These are phyloP conservation scores for Champsocephalus gunnari DNA, from an alignment of 2,797 vertebrate genomes.

Conservation along the genomic window DNA sequence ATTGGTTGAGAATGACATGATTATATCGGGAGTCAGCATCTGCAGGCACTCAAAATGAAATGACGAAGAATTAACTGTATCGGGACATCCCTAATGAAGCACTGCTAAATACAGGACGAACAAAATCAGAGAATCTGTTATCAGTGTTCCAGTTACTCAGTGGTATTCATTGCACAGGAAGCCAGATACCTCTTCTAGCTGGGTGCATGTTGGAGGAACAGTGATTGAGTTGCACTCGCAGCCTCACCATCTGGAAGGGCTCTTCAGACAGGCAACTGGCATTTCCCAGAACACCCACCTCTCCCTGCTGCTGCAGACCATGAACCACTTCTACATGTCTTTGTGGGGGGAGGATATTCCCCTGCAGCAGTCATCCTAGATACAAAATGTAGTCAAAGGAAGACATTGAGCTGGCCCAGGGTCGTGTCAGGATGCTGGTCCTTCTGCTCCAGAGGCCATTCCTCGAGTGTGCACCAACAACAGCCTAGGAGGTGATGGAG, in stretches of 20 bases:
- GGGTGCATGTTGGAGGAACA: constrained; percentile 46
- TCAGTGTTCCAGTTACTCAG: constrained; percentile 5
- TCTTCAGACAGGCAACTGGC: constrained; percentile 48
- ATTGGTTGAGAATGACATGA: neutral
- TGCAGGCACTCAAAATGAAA: neutral
- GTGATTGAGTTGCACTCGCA: constrained; percentile 64
- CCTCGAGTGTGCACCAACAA: constrained; percentile 27
- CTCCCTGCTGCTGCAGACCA: constrained; percentile 51
- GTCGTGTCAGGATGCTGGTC: constrained; percentile 17
- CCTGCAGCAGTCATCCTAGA: constrained; percentile 3
- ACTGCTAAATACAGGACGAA: neutral
- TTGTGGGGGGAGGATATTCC: constrained; percentile 32
- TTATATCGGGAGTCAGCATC: neutral
- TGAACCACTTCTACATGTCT: constrained; percentile 52
- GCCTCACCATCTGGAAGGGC: constrained; percentile 69
- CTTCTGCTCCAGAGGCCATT: constrained; percentile 26
- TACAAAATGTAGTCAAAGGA: constrained; percentile 20
- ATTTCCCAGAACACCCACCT: constrained; percentile 45
- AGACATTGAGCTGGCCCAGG: constrained; percentile 12
- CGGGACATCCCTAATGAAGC: neutral
- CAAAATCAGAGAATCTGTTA: constrained; percentile 7
- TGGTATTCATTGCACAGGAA: constrained; percentile 38
- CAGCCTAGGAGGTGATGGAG: constrained; percentile 27
- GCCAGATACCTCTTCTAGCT: constrained; percentile 32
- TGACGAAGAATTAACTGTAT: neutral